Evolutionary conservation across 2,888 invertebrate genomes (phyloP).

Genomic region (Quadriops clusia): DNA sequence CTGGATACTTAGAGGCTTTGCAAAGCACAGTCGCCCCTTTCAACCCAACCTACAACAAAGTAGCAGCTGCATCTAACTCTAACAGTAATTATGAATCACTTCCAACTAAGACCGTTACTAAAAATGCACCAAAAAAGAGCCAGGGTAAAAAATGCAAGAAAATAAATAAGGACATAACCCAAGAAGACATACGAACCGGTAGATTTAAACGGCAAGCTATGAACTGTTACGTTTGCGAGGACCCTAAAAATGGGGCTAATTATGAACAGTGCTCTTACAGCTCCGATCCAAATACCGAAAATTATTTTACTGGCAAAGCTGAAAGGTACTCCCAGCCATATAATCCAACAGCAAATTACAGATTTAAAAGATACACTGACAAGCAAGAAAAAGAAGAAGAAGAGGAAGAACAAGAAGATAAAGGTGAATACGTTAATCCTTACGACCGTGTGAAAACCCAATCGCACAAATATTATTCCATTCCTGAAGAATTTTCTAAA

Average conservation of each 20-base stretch:
- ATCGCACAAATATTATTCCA: conserved; percentile 34
- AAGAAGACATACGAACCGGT: conserved; percentile 22
- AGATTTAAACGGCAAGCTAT: conserved; percentile 30
- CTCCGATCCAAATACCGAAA: conserved; percentile 36
- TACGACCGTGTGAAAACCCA: conserved; percentile 42
- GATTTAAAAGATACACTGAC: conserved; percentile 34
- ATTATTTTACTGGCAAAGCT: conserved; percentile 31
- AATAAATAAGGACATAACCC: conserved; percentile 41
- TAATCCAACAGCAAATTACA: conserved; percentile 20
- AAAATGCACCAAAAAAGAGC: conserved; percentile 12
- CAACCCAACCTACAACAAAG: conserved; percentile 35
- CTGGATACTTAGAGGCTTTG: conserved; percentile 20
- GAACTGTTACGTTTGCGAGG: conserved; percentile 44
- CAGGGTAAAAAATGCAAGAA: conserved; percentile 45
- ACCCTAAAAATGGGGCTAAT: conserved; percentile 41
- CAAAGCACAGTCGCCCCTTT: conserved; percentile 20
- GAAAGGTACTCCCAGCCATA: conserved; percentile 28
- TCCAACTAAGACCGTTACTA: too few relatives aligned
- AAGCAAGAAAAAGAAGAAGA: conserved; percentile 32
- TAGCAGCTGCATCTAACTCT: conserved; percentile 19
- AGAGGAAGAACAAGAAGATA: conserved; percentile 38
- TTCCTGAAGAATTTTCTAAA: conserved; percentile 42
- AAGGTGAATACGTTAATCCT: conserved; percentile 35
- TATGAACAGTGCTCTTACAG: conserved; percentile 48
- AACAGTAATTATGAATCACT: not conserved